Evolutionary conservation across 2,888 invertebrate genomes (phyloP).

Genomic region (Campaea margaritaria): DNA sequence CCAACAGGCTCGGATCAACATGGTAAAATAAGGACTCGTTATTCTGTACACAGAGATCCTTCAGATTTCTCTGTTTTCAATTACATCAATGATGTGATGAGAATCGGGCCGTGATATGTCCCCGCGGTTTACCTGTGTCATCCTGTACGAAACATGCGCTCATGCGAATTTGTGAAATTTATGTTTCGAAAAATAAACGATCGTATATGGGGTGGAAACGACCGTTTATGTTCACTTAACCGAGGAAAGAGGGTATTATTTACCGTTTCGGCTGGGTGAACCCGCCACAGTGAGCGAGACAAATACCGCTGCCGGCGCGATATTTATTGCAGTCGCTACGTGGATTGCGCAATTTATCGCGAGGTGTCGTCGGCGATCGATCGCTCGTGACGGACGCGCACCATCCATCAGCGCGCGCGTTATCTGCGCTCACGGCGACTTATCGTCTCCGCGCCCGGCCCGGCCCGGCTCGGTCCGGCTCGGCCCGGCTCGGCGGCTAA

Average conservation of each 20-base stretch:
- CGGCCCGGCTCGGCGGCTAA: constrained; percentile 53
- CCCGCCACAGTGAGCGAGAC: constrained; percentile 84
- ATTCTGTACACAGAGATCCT: no score
- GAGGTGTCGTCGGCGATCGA: constrained; percentile 84
- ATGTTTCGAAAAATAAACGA: constrained; percentile 84
- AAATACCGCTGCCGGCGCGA: constrained; percentile 79
- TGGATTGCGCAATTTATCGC: constrained; percentile 85
- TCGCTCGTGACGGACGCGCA: constrained; percentile 77
- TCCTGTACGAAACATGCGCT: constrained; percentile 64
- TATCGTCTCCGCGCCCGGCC: constrained; percentile 60
- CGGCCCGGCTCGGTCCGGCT: constrained; percentile 41
- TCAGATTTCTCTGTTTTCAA: no score
- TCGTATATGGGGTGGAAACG: constrained; percentile 85
- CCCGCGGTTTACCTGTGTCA: constrained; percentile 56
- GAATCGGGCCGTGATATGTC: constrained; percentile 44
- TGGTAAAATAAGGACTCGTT: no score
- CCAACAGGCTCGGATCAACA: no score
- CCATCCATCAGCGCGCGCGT: constrained; percentile 80
- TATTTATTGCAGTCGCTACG: constrained; percentile 83
- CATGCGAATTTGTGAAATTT: constrained; percentile 80
- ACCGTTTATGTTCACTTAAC: constrained; percentile 85
- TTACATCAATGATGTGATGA: constrained; percentile 11
- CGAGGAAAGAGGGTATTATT: constrained; percentile 85
- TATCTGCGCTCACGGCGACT: constrained; percentile 82
- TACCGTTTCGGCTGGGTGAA: constrained; percentile 84